These are phyloP conservation scores for Hemitrygon akajei DNA, from an alignment of 2,797 vertebrate species.

Conservation along the genomic window DNA sequence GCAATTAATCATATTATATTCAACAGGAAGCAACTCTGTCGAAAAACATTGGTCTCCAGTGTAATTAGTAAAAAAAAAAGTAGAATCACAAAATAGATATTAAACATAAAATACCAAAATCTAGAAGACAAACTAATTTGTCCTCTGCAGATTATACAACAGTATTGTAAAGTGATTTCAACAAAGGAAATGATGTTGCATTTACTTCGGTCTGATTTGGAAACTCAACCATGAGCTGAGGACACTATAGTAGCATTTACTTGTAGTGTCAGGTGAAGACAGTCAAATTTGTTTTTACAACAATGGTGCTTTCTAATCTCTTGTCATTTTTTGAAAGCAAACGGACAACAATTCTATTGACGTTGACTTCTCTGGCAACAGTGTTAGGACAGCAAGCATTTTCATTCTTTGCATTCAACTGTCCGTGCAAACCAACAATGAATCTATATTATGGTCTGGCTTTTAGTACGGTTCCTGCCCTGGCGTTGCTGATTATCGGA, in stretches of 20 bases:
- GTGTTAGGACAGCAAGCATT: conserved; percentile 57
- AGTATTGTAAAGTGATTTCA: neutral
- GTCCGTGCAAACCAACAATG: conserved; percentile 57
- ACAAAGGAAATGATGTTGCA: neutral
- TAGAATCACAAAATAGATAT: neutral
- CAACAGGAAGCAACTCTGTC: no score
- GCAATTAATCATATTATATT: no score
- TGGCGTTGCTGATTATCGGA: conserved; percentile 58
- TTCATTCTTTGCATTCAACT: conserved; percentile 58
- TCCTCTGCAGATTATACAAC: neutral
- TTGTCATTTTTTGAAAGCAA: conserved; percentile 55
- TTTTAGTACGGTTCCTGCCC: conserved; percentile 57
- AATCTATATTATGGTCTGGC: conserved; percentile 60
- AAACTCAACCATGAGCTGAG: neutral
- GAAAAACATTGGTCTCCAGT: no score
- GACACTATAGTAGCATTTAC: no score
- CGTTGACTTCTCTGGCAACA: conserved; percentile 54
- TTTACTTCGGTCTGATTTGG: neutral
- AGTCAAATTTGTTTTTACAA: conserved; percentile 38
- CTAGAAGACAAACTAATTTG: neutral
- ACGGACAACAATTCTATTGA: conserved; percentile 52
- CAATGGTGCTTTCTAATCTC: conserved; percentile 37
- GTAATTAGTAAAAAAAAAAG: no score
- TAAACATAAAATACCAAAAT: neutral
- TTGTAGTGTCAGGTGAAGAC: conserved; percentile 33